These are phyloP conservation scores for Eremophila alpestris DNA, from an alignment of 2,797 vertebrate genomes.

Conservation along the genomic window DNA sequence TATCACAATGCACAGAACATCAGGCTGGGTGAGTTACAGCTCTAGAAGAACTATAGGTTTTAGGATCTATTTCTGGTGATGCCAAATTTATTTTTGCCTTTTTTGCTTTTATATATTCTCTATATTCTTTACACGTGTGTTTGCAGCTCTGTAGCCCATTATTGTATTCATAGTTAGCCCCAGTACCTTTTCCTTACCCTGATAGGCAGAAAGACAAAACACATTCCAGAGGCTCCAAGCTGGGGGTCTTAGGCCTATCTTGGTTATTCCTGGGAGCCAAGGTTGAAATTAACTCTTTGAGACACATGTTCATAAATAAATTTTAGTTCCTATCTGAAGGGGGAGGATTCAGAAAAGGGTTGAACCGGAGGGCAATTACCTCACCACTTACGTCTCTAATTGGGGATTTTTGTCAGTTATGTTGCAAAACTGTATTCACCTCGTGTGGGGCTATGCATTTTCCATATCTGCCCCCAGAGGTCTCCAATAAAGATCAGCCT, in stretches of 20 bases:
- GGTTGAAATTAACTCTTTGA: background rate
- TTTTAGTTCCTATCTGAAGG: background rate
- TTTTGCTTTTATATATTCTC: background rate
- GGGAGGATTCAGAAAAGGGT: background rate
- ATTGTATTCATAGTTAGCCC: background rate
- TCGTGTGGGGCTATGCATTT: rapidly evolving
- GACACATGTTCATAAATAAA: background rate
- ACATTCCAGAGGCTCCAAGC: background rate
- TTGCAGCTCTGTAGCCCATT: background rate
- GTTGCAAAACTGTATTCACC: no score
- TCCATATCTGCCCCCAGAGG: background rate
- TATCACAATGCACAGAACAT: background rate
- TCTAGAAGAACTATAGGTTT: background rate
- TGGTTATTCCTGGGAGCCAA: background rate
- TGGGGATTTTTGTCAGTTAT: background rate
- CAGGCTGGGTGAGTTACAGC: background rate
- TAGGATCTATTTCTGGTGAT: background rate
- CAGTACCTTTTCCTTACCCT: background rate
- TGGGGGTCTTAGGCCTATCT: background rate
- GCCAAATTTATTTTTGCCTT: background rate
- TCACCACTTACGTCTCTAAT: background rate
- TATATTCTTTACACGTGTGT: background rate
- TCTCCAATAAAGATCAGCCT: background rate
- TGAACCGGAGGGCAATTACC: background rate
- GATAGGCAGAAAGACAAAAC: background rate